phyloP scores from a whole-genome alignment of 2,888 invertebrate species.

The Lycia hirtaria region DNA sequence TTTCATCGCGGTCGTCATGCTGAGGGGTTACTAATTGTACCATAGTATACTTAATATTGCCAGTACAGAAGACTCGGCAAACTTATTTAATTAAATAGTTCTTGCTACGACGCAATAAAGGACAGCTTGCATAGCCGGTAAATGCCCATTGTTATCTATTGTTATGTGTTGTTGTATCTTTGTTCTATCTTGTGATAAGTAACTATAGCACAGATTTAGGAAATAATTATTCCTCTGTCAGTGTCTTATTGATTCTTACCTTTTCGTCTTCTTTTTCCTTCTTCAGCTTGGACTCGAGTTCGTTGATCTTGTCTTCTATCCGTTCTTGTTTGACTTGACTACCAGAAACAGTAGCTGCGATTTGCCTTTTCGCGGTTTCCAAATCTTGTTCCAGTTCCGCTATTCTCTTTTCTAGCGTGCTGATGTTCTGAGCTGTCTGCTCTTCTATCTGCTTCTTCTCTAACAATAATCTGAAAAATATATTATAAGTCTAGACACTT shows the following conservation, averaged over 20 bases:
- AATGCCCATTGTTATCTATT: too few relatives aligned
- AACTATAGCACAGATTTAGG: not conserved
- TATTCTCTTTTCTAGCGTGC: slow-evolving; percentile 57
- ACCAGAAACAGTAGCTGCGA: slow-evolving; percentile 55
- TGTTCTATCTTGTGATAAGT: too few relatives aligned
- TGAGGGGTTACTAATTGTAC: slow-evolving; percentile 46
- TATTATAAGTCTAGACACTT: not conserved
- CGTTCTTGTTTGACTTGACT: slow-evolving; percentile 62
- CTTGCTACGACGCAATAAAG: too few relatives aligned
- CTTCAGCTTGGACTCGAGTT: slow-evolving; percentile 60
- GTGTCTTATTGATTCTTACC: slow-evolving; percentile 50
- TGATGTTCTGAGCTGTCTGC: slow-evolving; percentile 52
- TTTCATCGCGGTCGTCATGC: slow-evolving; percentile 51
- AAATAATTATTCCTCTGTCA: too few relatives aligned
- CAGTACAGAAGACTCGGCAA: too few relatives aligned
- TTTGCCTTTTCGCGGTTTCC: slow-evolving; percentile 62
- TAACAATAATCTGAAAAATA: slow-evolving; percentile 58
- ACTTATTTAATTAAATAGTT: too few relatives aligned
- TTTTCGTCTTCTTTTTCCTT: slow-evolving; percentile 57
- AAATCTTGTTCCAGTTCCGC: slow-evolving; percentile 65
- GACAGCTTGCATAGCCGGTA: too few relatives aligned
- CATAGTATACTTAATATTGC: too few relatives aligned
- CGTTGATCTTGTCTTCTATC: slow-evolving; percentile 62
- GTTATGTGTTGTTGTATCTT: too few relatives aligned
- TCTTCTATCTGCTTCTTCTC: slow-evolving; percentile 67